Evolutionary conservation across 1,140 invertebrate genomes (phyloP).

Genomic region (Orussus abietinus): DNA sequence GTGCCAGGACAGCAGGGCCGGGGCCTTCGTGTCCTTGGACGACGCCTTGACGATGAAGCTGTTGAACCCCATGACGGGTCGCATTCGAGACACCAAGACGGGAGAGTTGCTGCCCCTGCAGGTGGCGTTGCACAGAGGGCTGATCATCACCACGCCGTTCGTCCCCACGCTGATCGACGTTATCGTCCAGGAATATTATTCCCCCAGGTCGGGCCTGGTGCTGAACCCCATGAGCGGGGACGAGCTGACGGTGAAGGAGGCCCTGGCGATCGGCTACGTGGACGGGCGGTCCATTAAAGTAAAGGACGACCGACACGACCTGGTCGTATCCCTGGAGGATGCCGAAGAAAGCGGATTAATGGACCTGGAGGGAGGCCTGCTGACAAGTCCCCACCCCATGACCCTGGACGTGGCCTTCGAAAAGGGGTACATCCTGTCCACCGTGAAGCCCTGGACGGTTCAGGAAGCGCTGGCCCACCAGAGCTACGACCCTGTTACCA

Average conservation of each 20-base stretch:
- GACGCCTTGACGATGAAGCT: slow-evolving; percentile 66
- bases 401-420: slow-evolving; percentile 72
- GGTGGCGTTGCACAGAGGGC: slow-evolving; percentile 63
- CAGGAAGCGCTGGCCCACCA: slow-evolving; percentile 83
- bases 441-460: slow-evolving; percentile 73
- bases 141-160: slow-evolving; percentile 68
- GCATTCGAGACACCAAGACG: slow-evolving; percentile 65
- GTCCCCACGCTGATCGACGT: slow-evolving; percentile 70
- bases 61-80: slow-evolving; percentile 65
- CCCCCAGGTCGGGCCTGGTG: slow-evolving; percentile 69
- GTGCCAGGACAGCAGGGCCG: slow-evolving; percentile 70
- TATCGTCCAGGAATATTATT: slow-evolving; percentile 77
- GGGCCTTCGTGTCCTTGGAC: slow-evolving; percentile 65
- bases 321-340: slow-evolving; percentile 63
- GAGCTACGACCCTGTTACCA: slow-evolving; percentile 73
- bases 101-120: slow-evolving; percentile 65
- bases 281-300: slow-evolving; percentile 68
- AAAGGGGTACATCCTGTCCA: slow-evolving; percentile 73
- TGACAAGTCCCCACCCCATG: slow-evolving; percentile 64
- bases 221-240: slow-evolving; percentile 77
- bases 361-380: slow-evolving; percentile 65
- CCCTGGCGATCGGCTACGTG: slow-evolving; percentile 68
- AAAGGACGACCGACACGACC: slow-evolving; percentile 68
- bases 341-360: slow-evolving; percentile 67
- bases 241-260: slow-evolving; percentile 67